Conservation (phyloP, 2,113 vertebrate species). For the Nesoenas mayeri region DNA sequence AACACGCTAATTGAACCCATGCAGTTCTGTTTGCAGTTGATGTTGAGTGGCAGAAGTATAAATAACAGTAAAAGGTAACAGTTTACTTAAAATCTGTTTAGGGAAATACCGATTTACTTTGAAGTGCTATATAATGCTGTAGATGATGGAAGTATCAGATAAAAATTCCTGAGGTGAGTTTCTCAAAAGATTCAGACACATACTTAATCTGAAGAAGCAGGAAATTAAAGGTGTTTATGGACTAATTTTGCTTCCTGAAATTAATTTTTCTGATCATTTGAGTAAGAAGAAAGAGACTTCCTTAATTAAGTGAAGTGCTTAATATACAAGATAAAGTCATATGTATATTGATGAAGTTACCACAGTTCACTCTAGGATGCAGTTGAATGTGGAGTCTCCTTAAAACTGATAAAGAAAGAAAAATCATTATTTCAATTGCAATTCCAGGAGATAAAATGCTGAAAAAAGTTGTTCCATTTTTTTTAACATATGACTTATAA, state of each 20-base stretch:
- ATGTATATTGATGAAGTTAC: not conserved
- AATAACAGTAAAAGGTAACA: not conserved
- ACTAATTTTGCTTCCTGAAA: constrained; percentile 11
- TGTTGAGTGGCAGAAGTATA: not conserved
- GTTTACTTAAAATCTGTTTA: not conserved
- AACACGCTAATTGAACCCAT: not conserved
- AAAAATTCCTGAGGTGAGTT: not conserved
- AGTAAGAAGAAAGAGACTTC: not conserved
- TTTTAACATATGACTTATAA: not conserved
- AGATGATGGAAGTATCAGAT: not conserved
- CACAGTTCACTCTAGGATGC: not conserved
- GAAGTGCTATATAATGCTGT: not conserved
- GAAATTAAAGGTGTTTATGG: not conserved
- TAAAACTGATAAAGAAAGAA: not conserved
- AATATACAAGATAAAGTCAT: not conserved
- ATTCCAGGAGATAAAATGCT: not conserved
- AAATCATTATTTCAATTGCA: not conserved
- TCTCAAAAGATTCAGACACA: not conserved
- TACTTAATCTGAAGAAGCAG: constrained; percentile 12
- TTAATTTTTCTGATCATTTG: not conserved
- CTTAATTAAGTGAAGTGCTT: not conserved
- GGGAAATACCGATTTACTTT: not conserved
- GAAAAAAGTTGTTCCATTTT: not conserved
- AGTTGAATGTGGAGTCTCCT: not conserved
- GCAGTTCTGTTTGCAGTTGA: not conserved